Percentiles rank a stretch among this genome's conserved stretches.
These are phyloP conservation scores for Actinostola sp. DNA, from an alignment of 92 coral and sea anemone species.

Conservation along the genomic window DNA sequence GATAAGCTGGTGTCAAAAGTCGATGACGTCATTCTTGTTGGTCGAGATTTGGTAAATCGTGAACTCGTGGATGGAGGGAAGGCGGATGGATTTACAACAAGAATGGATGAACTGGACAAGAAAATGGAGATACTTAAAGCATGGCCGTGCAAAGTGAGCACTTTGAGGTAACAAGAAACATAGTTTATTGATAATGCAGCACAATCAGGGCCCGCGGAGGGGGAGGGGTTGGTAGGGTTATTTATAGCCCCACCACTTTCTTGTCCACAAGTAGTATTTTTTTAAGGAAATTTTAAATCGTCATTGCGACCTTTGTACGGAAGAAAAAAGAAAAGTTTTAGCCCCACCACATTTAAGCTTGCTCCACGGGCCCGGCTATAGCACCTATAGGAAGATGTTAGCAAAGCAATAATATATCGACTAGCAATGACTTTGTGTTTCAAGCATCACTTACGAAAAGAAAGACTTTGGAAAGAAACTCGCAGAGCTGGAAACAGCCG, in stretches of 20 bases:
- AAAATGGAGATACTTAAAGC: neutral
- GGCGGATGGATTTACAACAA: neutral
- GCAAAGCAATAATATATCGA: no score
- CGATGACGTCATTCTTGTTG: neutral
- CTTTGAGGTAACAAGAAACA: neutral
- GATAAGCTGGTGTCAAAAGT: neutral
- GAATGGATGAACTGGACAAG: neutral
- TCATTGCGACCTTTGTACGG: no score
- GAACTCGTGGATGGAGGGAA: neutral
- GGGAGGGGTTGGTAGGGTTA: no score
- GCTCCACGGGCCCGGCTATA: no score
- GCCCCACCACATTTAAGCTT: no score
- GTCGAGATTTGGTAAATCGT: constrained; percentile 6
- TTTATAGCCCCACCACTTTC: no score
- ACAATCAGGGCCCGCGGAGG: no score
- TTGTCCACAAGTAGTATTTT: no score
- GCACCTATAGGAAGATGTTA: no score
- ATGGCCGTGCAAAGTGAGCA: neutral
- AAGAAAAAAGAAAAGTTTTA: no score
- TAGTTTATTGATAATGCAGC: neutral
- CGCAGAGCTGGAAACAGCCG: neutral
- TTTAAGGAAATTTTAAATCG: no score
- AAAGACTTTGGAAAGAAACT: neutral
- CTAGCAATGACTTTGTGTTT: no score
- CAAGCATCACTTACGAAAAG: neutral